These are phyloP conservation scores for Xerus rutilus DNA, from an alignment of 2,797 vertebrate genomes.

Conservation along the genomic window DNA sequence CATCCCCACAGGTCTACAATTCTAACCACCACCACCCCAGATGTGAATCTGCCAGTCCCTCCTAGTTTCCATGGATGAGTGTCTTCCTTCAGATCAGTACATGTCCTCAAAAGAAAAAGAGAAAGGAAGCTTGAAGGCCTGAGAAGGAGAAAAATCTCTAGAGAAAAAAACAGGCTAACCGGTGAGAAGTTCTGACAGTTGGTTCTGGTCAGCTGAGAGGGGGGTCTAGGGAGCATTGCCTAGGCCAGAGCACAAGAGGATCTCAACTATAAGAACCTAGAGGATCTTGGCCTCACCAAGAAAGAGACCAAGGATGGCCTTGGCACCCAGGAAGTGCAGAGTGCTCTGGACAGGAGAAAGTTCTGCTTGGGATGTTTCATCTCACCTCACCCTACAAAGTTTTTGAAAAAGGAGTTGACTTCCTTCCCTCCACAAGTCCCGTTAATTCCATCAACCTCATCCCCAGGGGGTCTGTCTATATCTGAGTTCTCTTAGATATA, in stretches of 20 bases:
- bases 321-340: not conserved
- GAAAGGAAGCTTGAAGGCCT: not conserved
- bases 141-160: conserved; percentile 10
- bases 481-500: not conserved
- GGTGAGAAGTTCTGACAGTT: not conserved
- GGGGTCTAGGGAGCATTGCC: not conserved
- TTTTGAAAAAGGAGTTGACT: not conserved
- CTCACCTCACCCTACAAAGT: not conserved
- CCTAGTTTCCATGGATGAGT: not conserved
- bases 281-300: not conserved
- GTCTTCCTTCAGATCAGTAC: not conserved
- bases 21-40: not conserved
- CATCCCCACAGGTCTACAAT: not conserved
- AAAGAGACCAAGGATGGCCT: not conserved
- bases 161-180: not conserved
- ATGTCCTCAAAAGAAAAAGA: not conserved
- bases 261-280: not conserved
- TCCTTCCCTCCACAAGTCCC: not conserved
- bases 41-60: not conserved
- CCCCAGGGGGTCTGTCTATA: not conserved
- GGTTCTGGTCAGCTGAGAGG: not conserved
- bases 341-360: not conserved
- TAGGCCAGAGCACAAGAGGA: not conserved
- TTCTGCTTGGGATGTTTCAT: not conserved
- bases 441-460: not conserved